phyloP scores from a whole-genome alignment of 2,888 invertebrate genomes.

The Bellardia pandia region DNA sequence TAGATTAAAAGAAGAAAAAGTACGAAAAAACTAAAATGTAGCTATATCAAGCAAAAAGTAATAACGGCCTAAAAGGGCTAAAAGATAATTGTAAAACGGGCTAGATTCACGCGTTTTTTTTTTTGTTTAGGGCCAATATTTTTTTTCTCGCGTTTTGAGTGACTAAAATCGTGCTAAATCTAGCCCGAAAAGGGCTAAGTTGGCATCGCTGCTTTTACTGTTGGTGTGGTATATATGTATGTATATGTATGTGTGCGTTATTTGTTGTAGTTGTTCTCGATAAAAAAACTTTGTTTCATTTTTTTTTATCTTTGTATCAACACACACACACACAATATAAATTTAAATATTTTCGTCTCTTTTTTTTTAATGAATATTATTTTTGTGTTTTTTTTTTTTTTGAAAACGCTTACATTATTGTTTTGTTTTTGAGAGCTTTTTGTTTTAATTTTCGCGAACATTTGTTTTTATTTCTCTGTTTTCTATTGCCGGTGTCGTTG shows the following conservation, averaged over 20 bases:
- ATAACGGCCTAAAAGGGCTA: no score
- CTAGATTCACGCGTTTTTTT: no score
- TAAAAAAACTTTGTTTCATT: slow-evolving; percentile 3
- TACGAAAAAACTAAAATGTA: no score
- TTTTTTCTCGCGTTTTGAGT: no score
- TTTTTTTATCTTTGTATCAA: slow-evolving; percentile 26
- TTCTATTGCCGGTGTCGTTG: slow-evolving; percentile 9
- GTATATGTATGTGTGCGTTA: slow-evolving; percentile 19
- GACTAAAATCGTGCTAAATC: no score
- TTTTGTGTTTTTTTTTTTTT: slow-evolving; percentile 15
- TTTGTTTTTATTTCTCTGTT: slow-evolving; percentile 36
- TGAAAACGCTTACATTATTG: slow-evolving; percentile 7
- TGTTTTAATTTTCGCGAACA: slow-evolving; percentile 39
- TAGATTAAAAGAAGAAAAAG: no score
- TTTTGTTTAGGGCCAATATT: no score
- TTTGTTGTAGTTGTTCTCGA: neutral
- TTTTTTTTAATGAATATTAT: slow-evolving; percentile 13
- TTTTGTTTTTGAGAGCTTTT: slow-evolving; percentile 33
- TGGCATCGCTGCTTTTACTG: neutral
- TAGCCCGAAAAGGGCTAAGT: no score
- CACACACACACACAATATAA: slow-evolving; percentile 6
- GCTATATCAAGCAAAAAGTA: no score
- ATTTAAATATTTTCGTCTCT: slow-evolving; percentile 9
- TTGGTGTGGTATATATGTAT: neutral
- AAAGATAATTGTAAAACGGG: no score